phyloP scores from a whole-genome alignment of 1,140 invertebrate genomes.

The Hycleus cichorii region DNA sequence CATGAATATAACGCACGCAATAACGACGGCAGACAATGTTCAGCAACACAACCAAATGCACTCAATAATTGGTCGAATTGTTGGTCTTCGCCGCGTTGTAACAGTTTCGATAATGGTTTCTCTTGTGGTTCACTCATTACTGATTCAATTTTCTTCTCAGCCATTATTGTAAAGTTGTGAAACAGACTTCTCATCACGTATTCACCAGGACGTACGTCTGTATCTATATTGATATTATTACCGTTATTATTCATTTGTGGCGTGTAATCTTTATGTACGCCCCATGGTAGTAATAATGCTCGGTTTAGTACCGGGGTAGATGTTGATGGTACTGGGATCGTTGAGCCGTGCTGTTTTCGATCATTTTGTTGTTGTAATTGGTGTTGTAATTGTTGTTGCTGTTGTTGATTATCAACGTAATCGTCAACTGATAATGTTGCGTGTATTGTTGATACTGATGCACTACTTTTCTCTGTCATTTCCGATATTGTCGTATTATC shows the following conservation, averaged over 20 bases:
- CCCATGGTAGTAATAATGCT: slow-evolving; percentile 65
- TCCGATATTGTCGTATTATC: slow-evolving; percentile 29
- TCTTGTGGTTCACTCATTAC: slow-evolving; percentile 89
- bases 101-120: slow-evolving; percentile 82
- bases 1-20: slow-evolving; percentile 90
- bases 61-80: slow-evolving; percentile 93
- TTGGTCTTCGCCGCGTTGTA: slow-evolving; percentile 90
- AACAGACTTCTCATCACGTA: slow-evolving; percentile 93
- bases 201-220: slow-evolving; percentile 76
- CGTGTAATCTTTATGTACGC: slow-evolving; percentile 66
- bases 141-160: slow-evolving; percentile 90
- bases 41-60: slow-evolving; percentile 87
- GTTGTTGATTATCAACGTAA: background rate
- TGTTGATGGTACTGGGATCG: background rate
- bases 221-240: slow-evolving; percentile 45
- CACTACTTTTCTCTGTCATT: slow-evolving; percentile 31
- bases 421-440: slow-evolving; percentile 20
- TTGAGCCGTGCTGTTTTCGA: background rate
- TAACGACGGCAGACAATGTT: slow-evolving; percentile 95
- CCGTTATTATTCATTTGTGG: slow-evolving; percentile 41
- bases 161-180: slow-evolving; percentile 86
- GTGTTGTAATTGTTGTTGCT: background rate
- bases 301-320: slow-evolving; percentile 11
- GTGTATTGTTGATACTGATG: slow-evolving; percentile 31
- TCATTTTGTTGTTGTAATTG: background rate